These are phyloP conservation scores for Danionella cerebrum DNA, from an alignment of 2,113 vertebrate species.

Conservation along the genomic window DNA sequence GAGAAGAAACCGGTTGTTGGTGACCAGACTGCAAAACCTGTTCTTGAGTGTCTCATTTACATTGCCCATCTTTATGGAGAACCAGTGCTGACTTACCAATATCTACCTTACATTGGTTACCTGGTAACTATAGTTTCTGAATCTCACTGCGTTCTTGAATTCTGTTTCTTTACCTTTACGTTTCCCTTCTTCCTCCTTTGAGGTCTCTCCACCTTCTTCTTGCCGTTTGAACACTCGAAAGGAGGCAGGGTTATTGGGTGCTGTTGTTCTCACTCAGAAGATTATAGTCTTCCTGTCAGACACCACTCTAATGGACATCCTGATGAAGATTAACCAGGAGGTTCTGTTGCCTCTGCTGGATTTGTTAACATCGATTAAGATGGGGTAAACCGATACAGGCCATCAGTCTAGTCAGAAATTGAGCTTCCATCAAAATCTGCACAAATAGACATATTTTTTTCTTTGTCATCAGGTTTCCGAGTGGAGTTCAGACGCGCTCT, in stretches of 20 bases:
- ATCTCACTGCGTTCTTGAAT: neutral
- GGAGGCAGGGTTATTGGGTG: constrained; percentile 88
- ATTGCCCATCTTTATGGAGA: constrained; percentile 91
- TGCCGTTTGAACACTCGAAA: constrained; percentile 90
- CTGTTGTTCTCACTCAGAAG: constrained; percentile 85
- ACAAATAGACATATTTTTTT: neutral
- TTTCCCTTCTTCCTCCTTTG: neutral
- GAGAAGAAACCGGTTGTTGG: constrained; percentile 82
- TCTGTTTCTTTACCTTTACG: neutral
- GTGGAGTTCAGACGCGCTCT: constrained; percentile 84
- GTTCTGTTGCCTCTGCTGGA: constrained; percentile 85
- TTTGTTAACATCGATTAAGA: constrained; percentile 77
- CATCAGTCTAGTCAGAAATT: neutral
- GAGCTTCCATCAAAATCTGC: neutral
- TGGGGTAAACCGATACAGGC: constrained; percentile 64
- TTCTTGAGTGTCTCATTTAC: constrained; percentile 87
- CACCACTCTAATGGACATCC: constrained; percentile 94
- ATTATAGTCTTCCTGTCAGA: constrained; percentile 92
- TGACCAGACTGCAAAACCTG: constrained; percentile 79
- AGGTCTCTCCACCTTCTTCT: constrained; percentile 74
- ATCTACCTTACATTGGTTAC: constrained; percentile 94
- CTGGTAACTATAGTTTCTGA: constrained; percentile 64
- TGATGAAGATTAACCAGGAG: constrained; percentile 93
- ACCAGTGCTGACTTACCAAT: constrained; percentile 94
- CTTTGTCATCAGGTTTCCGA: constrained; percentile 77